Evolutionary conservation across 2,113 vertebrate species (phyloP), one percentile per base, ranked within the genome.

Genomic region (Danionella cerebrum): DNA sequence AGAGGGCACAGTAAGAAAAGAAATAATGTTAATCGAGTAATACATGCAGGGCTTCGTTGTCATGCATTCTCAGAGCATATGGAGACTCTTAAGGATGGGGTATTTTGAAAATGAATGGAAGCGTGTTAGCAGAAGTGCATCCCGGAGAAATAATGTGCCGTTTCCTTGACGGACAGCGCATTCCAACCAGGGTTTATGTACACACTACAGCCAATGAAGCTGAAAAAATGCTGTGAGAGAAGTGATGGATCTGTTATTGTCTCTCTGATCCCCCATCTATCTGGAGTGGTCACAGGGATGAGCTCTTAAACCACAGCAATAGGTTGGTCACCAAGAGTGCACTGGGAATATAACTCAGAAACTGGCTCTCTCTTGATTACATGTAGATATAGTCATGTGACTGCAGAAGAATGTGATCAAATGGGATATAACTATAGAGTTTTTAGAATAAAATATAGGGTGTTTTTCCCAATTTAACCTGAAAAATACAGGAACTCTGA

Each of bases 191-290:
- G 52, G 54, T 58, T 59, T 58, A 65, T 65, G 60, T 66, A 67
- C 70, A 58, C 63, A 59, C 63, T 47, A 52, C 53, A 52, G 45
- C 27, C 54, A 67, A 69, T 69, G 67, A 69, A 47, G 55, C 67
- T 69, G 45, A 69, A 52, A 68, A 60, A 69, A 52, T 24, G 6
- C 38, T 51, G 55, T 25, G 52, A 36, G 36, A 41, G 36, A 42
- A 22, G 45, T 69, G 67, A 69, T 69, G 67, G 55, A 69, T 69
- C 47, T 52, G 55, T 69, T 69, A 42, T 69, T 69, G 55, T 69
- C 55, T 69, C 50, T 36, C 1, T 48, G 31, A 24, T 39, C 44
- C 31, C 14, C 21, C 21, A 69, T 69, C 54, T 38, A 59, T 48
- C 45, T 69, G 67, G 29, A 62, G 48, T 69, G 67, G 67, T 69